Percentiles rank a stretch among this genome's conserved stretches.
phyloP scores from a whole-genome alignment of 2,797 vertebrate species.

The Phylloscopus collybita region DNA sequence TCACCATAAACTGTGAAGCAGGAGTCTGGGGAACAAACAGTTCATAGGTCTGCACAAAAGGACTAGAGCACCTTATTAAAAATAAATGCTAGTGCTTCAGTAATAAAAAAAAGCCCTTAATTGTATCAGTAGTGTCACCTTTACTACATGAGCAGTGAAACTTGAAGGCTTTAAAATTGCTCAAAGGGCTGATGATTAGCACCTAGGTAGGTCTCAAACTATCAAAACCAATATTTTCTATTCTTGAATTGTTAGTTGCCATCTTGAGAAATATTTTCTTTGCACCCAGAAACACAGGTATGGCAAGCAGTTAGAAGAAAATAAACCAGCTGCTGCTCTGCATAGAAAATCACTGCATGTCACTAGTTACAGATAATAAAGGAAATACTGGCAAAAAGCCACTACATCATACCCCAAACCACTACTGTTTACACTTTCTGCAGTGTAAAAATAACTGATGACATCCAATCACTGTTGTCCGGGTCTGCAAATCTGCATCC shows the following conservation, averaged over 20 bases:
- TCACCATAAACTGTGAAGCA: background rate
- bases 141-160: background rate
- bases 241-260: background rate
- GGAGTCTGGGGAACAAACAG: background rate
- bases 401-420: background rate
- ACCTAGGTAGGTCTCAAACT: background rate
- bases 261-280: background rate
- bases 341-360: background rate
- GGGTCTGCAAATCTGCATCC: constrained; percentile 44
- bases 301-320: background rate
- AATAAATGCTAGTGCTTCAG: background rate
- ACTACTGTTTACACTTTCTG: background rate
- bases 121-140: background rate
- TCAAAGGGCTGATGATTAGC: background rate
- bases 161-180: background rate
- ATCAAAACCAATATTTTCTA: background rate
- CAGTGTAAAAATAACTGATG: background rate
- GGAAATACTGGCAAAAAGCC: background rate
- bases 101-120: background rate
- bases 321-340: background rate
- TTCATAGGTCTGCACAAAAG: background rate
- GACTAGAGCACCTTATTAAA: background rate
- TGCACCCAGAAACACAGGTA: background rate
- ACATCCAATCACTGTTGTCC: constrained; percentile 10
- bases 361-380: constrained; percentile 18